Conservation (phyloP, 2,113 vertebrate genomes). For the Chlamydotis undulata region DNA sequence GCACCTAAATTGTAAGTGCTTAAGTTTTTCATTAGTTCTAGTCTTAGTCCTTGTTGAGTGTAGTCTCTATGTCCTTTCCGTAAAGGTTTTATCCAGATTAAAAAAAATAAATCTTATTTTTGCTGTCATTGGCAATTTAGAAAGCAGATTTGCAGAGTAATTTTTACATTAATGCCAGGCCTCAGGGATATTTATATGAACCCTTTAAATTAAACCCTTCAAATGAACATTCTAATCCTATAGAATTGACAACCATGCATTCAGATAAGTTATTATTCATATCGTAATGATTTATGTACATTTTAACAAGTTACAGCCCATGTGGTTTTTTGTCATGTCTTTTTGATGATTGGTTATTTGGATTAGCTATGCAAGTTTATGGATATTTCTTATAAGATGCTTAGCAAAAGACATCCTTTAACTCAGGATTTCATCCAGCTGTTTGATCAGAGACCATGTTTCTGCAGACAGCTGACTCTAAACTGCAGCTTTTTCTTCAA, state of each 20-base stretch:
- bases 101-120: neutral
- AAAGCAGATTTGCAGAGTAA: neutral
- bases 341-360: slow-evolving; percentile 42
- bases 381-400: slow-evolving; percentile 19
- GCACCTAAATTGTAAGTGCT: neutral
- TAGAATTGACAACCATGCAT: slow-evolving; percentile 46
- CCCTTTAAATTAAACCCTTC: slow-evolving; percentile 42
- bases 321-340: slow-evolving; percentile 31
- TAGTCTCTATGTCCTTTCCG: neutral
- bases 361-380: slow-evolving; percentile 35
- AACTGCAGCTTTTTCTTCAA: neutral
- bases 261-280: slow-evolving; percentile 44
- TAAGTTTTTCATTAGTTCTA: neutral
- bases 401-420: slow-evolving; percentile 26
- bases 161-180: neutral
- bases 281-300: slow-evolving; percentile 45
- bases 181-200: slow-evolving; percentile 43
- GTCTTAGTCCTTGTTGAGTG: neutral
- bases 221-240: slow-evolving; percentile 52
- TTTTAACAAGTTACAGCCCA: slow-evolving; percentile 3
- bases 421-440: slow-evolving; percentile 14
- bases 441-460: neutral
- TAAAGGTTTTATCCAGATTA: slow-evolving; percentile 1
- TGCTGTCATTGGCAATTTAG: slow-evolving; percentile 17
- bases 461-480: neutral